Base-by-base conservation (phyloP, 2,888 invertebrate genomes). In the Tiliacea citrago region DNA sequence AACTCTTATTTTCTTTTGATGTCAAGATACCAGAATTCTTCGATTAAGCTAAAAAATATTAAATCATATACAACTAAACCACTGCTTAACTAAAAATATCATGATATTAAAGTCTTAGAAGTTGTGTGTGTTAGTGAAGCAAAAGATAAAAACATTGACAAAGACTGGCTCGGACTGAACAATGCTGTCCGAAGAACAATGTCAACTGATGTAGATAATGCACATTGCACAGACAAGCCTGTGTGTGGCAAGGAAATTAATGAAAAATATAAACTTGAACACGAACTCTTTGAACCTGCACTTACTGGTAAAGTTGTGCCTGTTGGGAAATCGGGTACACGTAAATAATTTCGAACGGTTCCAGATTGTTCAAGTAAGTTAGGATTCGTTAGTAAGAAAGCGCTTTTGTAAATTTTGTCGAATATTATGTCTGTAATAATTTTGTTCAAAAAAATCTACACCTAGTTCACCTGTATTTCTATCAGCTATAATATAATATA, bases 181-280 rank as follows among this genome's bases (percentile, higher is more conserved):
- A 85, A 81, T 75, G 47, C 61, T 47, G 39, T 61, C 69, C 2
- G 8, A 58, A 68, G 73, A 81, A 85, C 83, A 85, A 83, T 77
- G 66, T 73, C 62, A 49, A 8, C 63, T 9, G 57, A 74, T 69
- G 69, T 55, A 77, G 79, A 77, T 83, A 83, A 51, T 67, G 39
- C 24, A 60, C 49, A 62, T 16, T 58, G 42, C 35, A 62, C 16
- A 49, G 53, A 49, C 42, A 42, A 45, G n/a, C 13, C 53, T 42
- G 47, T 29, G 13, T 53, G 51, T 45, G 39, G 35, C 18, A 21
- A 42, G 18, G 29, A 53, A 39, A 58, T 45, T 42, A 60, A 55
- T 57, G 16, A 39, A 61, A 70, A 74, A 47, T 47, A 39, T 18
- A 2, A 45, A 45, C 42, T 16, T 51, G 24, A 58, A 61, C 2